phyloP scores from a whole-genome alignment of 2,888 invertebrate species.

The Galeopsomyia nigrocyanea region DNA sequence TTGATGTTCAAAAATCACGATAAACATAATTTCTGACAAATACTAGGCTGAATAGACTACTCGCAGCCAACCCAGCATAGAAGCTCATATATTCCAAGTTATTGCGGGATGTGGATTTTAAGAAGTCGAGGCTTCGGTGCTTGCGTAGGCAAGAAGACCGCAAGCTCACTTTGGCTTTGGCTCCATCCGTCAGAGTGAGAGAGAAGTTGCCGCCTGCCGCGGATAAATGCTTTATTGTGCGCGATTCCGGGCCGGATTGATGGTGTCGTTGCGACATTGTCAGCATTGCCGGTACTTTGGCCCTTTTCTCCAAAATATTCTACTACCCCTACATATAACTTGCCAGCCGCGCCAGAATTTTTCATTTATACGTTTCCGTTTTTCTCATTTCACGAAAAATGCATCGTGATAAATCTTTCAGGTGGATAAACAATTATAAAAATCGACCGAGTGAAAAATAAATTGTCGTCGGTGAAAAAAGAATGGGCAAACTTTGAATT shows the following conservation, averaged over 20 bases:
- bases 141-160: too few species aligned
- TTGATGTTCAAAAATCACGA: too few species aligned
- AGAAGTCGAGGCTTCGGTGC: background rate
- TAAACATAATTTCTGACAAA: too few species aligned
- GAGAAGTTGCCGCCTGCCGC: background rate
- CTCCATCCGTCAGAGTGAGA: background rate
- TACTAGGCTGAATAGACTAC: too few species aligned
- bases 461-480: background rate
- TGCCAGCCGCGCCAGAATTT: background rate
- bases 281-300: background rate
- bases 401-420: constrained; percentile 1
- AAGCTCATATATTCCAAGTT: constrained; percentile 21
- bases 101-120: constrained; percentile 29
- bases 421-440: constrained; percentile 3
- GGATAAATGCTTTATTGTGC: constrained; percentile 41
- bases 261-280: constrained; percentile 28
- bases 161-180: background rate
- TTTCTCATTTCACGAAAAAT: constrained; percentile 1
- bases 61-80: too few species aligned
- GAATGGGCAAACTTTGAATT: constrained; percentile 1
- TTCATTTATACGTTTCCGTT: background rate
- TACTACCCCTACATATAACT: too few species aligned
- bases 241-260: constrained; percentile 40
- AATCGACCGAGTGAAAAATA: background rate
- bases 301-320: too few species aligned